Evolutionary conservation across 2,797 vertebrate species (phyloP), one percentile per base, ranked within the genome.

Genomic region (Falco columbarius): DNA sequence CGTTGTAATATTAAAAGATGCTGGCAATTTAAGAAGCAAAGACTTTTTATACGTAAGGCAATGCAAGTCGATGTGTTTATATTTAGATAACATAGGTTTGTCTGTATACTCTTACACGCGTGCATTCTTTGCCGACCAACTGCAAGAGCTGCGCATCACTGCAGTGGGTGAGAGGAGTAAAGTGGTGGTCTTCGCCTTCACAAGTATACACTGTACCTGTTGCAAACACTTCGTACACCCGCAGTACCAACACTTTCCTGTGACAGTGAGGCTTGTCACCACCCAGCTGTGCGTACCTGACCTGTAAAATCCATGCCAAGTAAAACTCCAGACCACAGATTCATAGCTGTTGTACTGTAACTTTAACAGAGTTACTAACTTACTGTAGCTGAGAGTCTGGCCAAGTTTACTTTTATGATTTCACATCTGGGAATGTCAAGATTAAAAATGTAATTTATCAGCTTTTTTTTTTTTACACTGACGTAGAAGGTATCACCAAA

Each of bases 61-160:
- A 73, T 29, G 10, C 22, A 68, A 44, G 75, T 22, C 58, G 54
- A 5, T 16, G 10, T 40, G 17, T 61, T 71, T 67, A 38, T 34
- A 46, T 34, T 36, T 42, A 71, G 17, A 7, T 40, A 40, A 42
- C 12, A 71, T 32, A 24, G 12, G 6, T 22, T 22, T 7, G 10
- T 38, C 49, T 8, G 7, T 9, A 44, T 7, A 26, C 13, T 34
- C 17, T 49, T 13, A 49, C 10, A 44, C 11, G 15, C 0, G 1
- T 6, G 4, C 15, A 16, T 30, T 71, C 36, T 42, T 68, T 36
- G 14, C n/a, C 32, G 27, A 56, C 27, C 17, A 61, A 0, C 2
- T 74, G 18, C 36, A 56, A 30, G 49, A 63, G 52, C 47, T 8
- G 18, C 2, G 10, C 91, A 76, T 40, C n/a, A 34, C 32, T 54